A percentile compares a stretch with the other conserved stretches of the same genome.
phyloP scores from a whole-genome alignment of 2,113 vertebrate genomes.

The Centropus bengalensis region DNA sequence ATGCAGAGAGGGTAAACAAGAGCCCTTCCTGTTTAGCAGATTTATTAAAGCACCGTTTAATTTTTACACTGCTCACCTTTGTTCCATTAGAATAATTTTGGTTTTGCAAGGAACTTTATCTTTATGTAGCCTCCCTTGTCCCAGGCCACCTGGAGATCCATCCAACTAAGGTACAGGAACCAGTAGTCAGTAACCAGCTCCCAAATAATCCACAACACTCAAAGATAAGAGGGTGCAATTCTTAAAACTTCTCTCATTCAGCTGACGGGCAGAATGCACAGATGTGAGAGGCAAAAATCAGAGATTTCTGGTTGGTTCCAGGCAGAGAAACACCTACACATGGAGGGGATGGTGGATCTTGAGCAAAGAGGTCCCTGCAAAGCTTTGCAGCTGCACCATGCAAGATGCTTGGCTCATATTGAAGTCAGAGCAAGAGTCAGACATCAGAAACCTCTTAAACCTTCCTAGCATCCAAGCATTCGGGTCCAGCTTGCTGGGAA shows the following conservation, averaged over 20 bases:
- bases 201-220: background rate
- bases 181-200: background rate
- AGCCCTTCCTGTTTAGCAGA: background rate
- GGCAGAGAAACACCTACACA: background rate
- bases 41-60: background rate
- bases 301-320: background rate
- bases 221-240: background rate
- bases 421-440: background rate
- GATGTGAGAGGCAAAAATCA: background rate
- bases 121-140: no score
- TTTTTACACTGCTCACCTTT: background rate
- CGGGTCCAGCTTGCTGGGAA: background rate
- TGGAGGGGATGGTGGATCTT: background rate
- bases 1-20: background rate
- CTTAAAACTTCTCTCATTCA: background rate
- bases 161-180: background rate
- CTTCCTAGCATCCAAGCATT: background rate
- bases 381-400: background rate
- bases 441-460: background rate
- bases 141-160: background rate
- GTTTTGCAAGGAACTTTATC: background rate
- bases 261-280: background rate
- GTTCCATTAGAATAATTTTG: background rate
- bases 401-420: background rate
- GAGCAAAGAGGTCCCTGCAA: background rate